Percentiles rank a stretch among this genome's conserved stretches.
phyloP scores from a whole-genome alignment of 2,888 invertebrate species.

The Aleiodes alternator region DNA sequence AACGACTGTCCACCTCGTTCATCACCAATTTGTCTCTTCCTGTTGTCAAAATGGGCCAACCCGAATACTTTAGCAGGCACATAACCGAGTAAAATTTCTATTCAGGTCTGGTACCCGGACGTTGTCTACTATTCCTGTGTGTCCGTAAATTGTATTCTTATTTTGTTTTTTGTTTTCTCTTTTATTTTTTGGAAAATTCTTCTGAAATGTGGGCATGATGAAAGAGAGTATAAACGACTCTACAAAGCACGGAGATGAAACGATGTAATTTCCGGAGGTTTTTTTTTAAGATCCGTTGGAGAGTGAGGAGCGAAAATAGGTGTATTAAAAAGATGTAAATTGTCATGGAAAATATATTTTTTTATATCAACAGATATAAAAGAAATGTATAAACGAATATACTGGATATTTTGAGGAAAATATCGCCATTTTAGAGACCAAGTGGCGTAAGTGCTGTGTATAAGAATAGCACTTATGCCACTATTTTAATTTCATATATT shows the following conservation, averaged over 20 bases:
- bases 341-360: no score
- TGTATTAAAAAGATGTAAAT: no score
- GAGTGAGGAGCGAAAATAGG: no score
- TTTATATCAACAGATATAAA: no score
- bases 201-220: background rate
- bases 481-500: no score
- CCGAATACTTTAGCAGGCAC: constrained; percentile 7
- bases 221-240: constrained; percentile 16
- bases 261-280: constrained; percentile 26
- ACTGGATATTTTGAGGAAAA: no score
- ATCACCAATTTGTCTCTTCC: constrained; percentile 68
- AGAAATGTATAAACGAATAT: no score
- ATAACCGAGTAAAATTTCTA: constrained; percentile 1
- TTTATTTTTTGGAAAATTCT: no score
- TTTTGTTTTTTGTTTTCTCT: background rate
- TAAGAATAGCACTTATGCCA: no score
- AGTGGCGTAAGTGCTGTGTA: no score
- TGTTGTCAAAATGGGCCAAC: constrained; percentile 63
- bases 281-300: background rate
- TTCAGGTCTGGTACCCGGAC: constrained; percentile 13
- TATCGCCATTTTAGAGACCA: no score
- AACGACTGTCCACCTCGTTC: constrained; percentile 52
- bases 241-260: background rate
- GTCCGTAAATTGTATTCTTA: constrained; percentile 8
- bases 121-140: constrained; percentile 31